These are phyloP conservation scores for Tetrax tetrax DNA, from an alignment of 2,113 vertebrate genomes.

Conservation along the genomic window DNA sequence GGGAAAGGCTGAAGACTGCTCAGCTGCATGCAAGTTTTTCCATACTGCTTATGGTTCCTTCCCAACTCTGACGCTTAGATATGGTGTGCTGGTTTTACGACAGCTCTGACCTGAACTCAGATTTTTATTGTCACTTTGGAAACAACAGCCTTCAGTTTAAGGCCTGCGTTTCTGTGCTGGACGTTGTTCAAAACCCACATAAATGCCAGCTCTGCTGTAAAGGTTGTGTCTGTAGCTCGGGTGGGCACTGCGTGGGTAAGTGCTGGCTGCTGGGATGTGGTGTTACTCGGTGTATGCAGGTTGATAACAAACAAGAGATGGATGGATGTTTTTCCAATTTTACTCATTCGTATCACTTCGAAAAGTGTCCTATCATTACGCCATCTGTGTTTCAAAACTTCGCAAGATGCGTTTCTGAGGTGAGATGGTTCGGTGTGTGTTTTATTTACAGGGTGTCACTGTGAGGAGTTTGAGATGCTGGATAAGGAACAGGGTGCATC, in stretches of 20 bases:
- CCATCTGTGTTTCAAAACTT: background rate
- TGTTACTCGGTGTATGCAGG: background rate
- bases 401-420: background rate
- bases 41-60: background rate
- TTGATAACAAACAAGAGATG: background rate
- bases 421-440: background rate
- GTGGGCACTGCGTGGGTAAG: background rate
- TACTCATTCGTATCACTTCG: background rate
- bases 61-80: background rate
- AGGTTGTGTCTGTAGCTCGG: background rate
- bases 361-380: background rate
- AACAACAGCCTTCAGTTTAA: background rate
- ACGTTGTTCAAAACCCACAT: background rate
- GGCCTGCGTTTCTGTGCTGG: background rate
- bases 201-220: background rate
- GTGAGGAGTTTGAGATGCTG: background rate
- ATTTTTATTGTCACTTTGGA: background rate
- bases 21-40: background rate
- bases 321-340: background rate
- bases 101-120: background rate
- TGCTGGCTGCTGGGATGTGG: background rate
- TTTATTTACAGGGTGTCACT: background rate
- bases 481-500: background rate
- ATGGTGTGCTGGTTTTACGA: background rate
- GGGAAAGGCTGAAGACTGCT: background rate